These are phyloP conservation scores for Harmothoe impar DNA, from an alignment of 2,888 invertebrate species.

Conservation along the genomic window DNA sequence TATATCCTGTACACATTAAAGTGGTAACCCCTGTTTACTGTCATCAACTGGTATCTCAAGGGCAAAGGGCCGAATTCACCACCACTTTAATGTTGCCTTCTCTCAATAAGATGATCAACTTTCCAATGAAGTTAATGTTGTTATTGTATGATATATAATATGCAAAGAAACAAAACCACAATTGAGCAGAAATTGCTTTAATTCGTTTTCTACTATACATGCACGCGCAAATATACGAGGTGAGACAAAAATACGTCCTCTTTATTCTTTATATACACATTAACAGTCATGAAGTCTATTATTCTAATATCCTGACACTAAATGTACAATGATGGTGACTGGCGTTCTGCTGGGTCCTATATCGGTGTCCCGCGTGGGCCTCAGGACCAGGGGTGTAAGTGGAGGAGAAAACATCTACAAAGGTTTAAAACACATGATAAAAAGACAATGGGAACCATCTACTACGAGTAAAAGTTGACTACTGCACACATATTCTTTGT, in stretches of 20 bases:
- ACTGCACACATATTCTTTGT: conserved; percentile 37
- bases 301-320: conserved; percentile 32
- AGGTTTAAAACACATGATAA: conserved; percentile 52
- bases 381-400: neutral
- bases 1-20: no score
- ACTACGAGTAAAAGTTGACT: conserved; percentile 46
- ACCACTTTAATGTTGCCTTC: no score
- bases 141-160: no score
- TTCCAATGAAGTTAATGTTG: no score
- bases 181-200: conserved; percentile 27
- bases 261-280: conserved; percentile 50
- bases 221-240: conserved; percentile 35
- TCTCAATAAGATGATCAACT: no score
- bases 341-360: neutral
- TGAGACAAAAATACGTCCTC: conserved; percentile 54
- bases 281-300: no score
- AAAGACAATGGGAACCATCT: conserved; percentile 36
- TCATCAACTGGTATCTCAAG: no score
- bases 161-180: neutral
- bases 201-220: conserved; percentile 15
- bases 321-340: conserved; percentile 19
- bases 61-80: no score
- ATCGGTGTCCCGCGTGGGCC: conserved; percentile 40
- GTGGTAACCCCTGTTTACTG: no score
- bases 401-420: neutral